Conservation (phyloP, 35 echinoderm and acorn worm genomes). For the Holothuria glaberrima region DNA sequence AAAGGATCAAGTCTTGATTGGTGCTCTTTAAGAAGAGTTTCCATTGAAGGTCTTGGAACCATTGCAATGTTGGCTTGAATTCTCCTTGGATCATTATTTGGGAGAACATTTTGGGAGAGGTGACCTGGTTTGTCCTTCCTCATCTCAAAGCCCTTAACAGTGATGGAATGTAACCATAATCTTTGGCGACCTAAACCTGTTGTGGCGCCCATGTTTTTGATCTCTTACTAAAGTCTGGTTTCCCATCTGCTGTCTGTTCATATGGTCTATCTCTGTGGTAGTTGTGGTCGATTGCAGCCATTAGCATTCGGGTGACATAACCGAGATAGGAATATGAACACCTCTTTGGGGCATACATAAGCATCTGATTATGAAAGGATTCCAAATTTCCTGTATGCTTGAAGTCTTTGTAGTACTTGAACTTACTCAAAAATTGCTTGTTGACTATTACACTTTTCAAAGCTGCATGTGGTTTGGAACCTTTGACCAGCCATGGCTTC, state of each 20-base stretch:
- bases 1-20: conserved; percentile 32
- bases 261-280: conserved; percentile 13
- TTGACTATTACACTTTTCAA: neutral
- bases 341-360: conserved; percentile 41
- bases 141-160: conserved; percentile 18
- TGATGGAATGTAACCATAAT: neutral
- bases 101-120: neutral
- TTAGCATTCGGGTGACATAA: neutral
- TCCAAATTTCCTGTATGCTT: conserved; percentile 57
- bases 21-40: neutral
- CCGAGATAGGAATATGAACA: neutral
- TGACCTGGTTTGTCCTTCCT: neutral
- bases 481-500: conserved; percentile 19
- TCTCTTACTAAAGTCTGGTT: conserved; percentile 19
- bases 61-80: neutral
- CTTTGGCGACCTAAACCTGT: neutral
- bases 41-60: neutral
- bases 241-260: conserved; percentile 3
- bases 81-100: neutral
- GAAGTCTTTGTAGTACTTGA: conserved; percentile 48
- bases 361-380: conserved; percentile 25
- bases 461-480: neutral
- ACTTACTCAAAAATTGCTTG: conserved; percentile 24
- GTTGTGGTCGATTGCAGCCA: conserved; percentile 52
- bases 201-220: conserved; percentile 26